Evolutionary conservation across 2,797 vertebrate genomes (phyloP), one percentile per base, ranked within the genome.

Genomic region (Propithecus deckenii): DNA sequence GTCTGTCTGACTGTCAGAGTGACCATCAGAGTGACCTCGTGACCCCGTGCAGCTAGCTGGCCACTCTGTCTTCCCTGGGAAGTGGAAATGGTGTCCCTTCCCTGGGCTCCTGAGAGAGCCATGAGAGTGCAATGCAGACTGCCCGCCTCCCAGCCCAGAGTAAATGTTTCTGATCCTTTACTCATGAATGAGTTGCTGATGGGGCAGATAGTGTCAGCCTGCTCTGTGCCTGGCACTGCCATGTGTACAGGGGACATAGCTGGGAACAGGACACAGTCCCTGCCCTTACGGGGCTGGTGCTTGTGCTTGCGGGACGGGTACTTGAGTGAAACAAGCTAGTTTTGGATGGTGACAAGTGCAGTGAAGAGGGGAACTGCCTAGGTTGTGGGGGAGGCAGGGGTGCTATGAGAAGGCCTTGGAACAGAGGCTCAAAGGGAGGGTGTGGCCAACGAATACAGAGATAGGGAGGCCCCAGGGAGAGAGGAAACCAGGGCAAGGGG

Each of bases 221-320:
- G 7, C 30, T 57, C n/a, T 74, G 63, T 43, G 25, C 28, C 50
- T 41, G 67, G 13, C 3, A 7, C 46, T 80, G 25, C 25, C 9
- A 0, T 28, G 10, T 50, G 22, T 43, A 15, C 0, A 1, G 9
- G 13, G 4, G 38, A 46, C 30, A 7, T 2, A 17, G 38, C 17
- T n/a, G 67, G 81, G 32, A 72, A 2, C 72, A 55, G 22, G 12
- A 17, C 8, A 18, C 0, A 1, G 8, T 75, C 4, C 15, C 38
- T 38, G 14, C 43, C 23, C 8, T 78, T 9, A 1, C 18, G 6
- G 23, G 35, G 79, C 63, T 65, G 32, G 63, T 65, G 23, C 20
- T 61, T 35, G 30, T 18, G 11, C 48, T 20, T 25, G 52, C 43
- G 35, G 46, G 81, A 38, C 1, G 35, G 67, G 7, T 48, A 13